Base-by-base conservation (phyloP, 2,797 vertebrate species). In the Poeciliopsis presidionis region DNA sequence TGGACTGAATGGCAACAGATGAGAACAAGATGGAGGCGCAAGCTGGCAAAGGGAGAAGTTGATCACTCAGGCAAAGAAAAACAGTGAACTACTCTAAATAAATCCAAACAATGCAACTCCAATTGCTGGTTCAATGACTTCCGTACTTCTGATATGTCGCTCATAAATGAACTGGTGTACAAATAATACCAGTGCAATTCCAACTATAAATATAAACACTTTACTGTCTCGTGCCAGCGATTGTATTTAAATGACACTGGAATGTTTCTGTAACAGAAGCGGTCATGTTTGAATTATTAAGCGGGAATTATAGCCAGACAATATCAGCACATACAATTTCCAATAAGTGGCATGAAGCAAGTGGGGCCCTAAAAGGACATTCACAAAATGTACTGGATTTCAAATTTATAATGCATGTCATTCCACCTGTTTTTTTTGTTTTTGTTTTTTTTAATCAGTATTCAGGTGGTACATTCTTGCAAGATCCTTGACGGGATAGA, bases 341-440 rank as follows among this genome's bases (percentile, higher is more conserved):
- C 55, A 46, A 80, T 0, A 0, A 39, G 72, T n/a, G 13, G 14
- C 2, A 36, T 18, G 18, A 73, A 75, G 71, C 80, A 75, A 7
- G 12, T 18, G 33, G 28, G 16, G 43, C 14, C n/a, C 16, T 51
- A n/a, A 36, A 67, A 25, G n/a, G 36, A 75, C 30, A 79, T 67
- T 57, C 41, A 39, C 49, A 71, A 82, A 77, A 80, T 11, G 78
- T 33, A 43, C 72, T 5, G 33, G 61, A 61, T 53, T 45, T 28
- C 28, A 77, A 51, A 72, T 88, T 49, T 79, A 87, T 88, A 73
- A 86, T 73, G 84, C 72, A 88, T 86, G 77, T 88, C 82, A 78
- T 47, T 79, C 74, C 45, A 20, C 74, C 14, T 43, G 53, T 51
- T 49, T 49, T 20, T 20, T 43, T 45, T 51, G 7, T 49, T 20